Evolutionary conservation across 2,888 invertebrate species (phyloP).

Genomic region (Pandemis heparana): DNA sequence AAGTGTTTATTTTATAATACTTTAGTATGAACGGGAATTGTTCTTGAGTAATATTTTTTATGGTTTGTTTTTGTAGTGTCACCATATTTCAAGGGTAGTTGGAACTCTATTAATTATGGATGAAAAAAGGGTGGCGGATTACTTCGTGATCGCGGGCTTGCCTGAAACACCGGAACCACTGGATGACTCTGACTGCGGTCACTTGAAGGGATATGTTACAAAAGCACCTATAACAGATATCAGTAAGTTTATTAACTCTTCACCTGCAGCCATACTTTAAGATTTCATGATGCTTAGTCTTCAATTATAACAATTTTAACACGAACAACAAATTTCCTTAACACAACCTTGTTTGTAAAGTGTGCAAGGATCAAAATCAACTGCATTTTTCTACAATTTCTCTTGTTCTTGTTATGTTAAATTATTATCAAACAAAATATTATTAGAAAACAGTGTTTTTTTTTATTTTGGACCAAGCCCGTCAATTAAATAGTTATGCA

Average conservation of each 20-base stretch:
- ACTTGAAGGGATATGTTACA: conserved; percentile 92
- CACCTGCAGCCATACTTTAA: background rate
- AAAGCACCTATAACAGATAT: conserved; percentile 98
- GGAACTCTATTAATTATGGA: conserved; percentile 86
- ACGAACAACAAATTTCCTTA: background rate
- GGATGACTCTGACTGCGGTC: conserved; percentile 92
- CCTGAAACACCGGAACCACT: conserved; percentile 92
- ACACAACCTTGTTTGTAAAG: background rate
- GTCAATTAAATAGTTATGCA: too few relatives aligned
- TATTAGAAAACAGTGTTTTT: too few relatives aligned
- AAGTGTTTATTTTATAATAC: background rate
- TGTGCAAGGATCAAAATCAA: too few relatives aligned
- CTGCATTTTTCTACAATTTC: too few relatives aligned
- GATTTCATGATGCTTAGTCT: background rate
- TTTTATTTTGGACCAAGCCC: too few relatives aligned
- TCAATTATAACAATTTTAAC: background rate
- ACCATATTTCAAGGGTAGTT: conserved; percentile 47
- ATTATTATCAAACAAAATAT: too few relatives aligned
- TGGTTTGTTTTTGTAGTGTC: conserved; percentile 53
- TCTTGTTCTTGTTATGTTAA: too few relatives aligned
- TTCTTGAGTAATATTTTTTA: conserved; percentile 47
- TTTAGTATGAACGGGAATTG: conserved; percentile 18
- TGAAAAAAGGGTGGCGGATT: conserved; percentile 96
- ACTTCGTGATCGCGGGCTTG: conserved; percentile 99
- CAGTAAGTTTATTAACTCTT: conserved; percentile 75